phyloP scores from a whole-genome alignment of 37 sponge, comb jelly and placozoan genomes.

The Eunapius fragilis region DNA sequence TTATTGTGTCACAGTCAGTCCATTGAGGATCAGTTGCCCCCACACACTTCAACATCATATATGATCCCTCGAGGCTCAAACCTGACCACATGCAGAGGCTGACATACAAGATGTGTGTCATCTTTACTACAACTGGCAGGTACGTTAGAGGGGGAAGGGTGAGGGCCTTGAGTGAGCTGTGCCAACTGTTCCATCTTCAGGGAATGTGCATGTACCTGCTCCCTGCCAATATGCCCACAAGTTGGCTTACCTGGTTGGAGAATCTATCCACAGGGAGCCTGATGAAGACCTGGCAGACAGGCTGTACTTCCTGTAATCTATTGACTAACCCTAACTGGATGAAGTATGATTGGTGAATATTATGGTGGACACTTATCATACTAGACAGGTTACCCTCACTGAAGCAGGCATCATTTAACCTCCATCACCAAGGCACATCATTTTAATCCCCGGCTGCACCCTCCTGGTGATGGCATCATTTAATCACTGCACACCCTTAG shows the following conservation, averaged over 20 bases:
- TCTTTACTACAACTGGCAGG: conserved; percentile 98
- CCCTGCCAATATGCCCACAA: conserved; percentile 99
- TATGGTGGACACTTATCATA: no score
- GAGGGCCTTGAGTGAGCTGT: background rate
- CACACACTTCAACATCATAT: conserved; percentile 95
- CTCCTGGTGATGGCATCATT: no score
- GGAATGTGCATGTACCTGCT: conserved; percentile 96
- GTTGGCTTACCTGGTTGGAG: conserved; percentile 96
- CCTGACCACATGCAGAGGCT: conserved; percentile 97
- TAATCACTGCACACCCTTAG: no score
- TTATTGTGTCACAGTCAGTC: conserved; percentile 93
- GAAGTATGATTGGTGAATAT: no score
- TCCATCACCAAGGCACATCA: no score
- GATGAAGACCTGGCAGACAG: conserved; percentile 67
- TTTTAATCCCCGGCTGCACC: no score
- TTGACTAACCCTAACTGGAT: no score
- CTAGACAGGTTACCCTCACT: no score
- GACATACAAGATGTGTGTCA: conserved; percentile 96
- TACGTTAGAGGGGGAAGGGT: conserved; percentile 16
- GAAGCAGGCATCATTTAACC: no score
- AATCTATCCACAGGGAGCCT: conserved; percentile 90
- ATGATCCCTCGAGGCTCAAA: conserved; percentile 75
- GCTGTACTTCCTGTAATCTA: conserved; percentile 88
- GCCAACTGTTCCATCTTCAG: conserved; percentile 28
- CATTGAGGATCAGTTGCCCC: conserved; percentile 96